Evolutionary conservation across 2,888 invertebrate genomes (phyloP).

Genomic region (Rotaria sp.): DNA sequence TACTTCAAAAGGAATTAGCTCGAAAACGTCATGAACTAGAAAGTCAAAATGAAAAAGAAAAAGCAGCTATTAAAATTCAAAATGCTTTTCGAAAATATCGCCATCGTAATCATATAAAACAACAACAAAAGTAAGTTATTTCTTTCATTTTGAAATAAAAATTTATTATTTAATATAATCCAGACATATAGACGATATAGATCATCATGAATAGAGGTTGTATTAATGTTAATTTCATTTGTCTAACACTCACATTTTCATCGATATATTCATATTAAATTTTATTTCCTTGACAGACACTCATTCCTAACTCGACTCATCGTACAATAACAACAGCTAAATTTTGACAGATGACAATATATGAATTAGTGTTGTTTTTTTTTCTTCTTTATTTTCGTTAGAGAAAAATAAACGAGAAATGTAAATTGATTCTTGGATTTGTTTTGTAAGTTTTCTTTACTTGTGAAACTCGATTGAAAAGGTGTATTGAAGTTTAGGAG

Average conservation of each 20-base stretch:
- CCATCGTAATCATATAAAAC: neutral
- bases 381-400: neutral
- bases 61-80: constrained; percentile 3
- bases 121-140: neutral
- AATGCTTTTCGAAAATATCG: neutral
- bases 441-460: no score
- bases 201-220: neutral
- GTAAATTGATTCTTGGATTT: neutral
- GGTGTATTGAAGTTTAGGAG: no score
- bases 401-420: neutral
- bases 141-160: no score
- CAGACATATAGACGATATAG: neutral
- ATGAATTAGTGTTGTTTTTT: neutral
- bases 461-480: no score
- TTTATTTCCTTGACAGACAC: neutral
- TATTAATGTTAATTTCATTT: neutral
- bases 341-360: neutral
- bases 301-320: neutral
- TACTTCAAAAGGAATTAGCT: neutral
- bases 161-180: neutral
- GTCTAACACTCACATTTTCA: neutral
- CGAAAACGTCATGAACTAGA: neutral
- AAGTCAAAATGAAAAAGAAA: neutral
- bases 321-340: neutral
- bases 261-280: neutral